These are phyloP conservation scores for Hiodon tergisus DNA, from an alignment of 2,113 vertebrate genomes.

Conservation along the genomic window DNA sequence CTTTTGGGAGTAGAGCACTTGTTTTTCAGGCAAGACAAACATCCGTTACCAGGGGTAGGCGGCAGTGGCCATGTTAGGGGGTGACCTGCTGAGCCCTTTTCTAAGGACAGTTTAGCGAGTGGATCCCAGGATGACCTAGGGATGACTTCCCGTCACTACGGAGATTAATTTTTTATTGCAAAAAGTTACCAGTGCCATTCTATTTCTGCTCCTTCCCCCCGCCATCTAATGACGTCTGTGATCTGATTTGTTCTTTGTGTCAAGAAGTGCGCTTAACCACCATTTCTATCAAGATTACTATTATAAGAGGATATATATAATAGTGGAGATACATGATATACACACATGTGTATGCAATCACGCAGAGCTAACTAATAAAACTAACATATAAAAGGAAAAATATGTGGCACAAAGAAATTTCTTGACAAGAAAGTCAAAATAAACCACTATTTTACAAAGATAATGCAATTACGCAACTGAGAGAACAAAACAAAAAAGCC, in stretches of 20 bases:
- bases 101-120: slow-evolving; percentile 23
- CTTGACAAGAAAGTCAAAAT: background rate
- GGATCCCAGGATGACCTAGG: slow-evolving; percentile 16
- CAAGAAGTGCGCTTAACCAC: slow-evolving; percentile 28
- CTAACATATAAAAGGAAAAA: too few relatives aligned
- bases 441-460: background rate
- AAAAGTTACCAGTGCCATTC: slow-evolving; percentile 29
- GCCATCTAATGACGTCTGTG: slow-evolving; percentile 51
- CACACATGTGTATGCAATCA: background rate
- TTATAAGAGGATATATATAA: slow-evolving; percentile 24
- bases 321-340: background rate
- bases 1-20: slow-evolving; percentile 45
- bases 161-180: slow-evolving; percentile 14
- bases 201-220: slow-evolving; percentile 28
- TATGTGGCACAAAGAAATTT: background rate
- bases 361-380: too few relatives aligned
- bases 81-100: slow-evolving; percentile 46
- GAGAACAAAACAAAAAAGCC: slow-evolving; percentile 25
- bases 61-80: slow-evolving; percentile 49
- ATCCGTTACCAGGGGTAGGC: slow-evolving; percentile 56
- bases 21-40: slow-evolving; percentile 58
- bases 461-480: background rate
- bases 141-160: slow-evolving; percentile 22
- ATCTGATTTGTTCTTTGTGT: slow-evolving; percentile 34
- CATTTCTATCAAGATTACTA: slow-evolving; percentile 32